Conservation (phyloP, 2,113 vertebrate genomes). For the Anguilla rostrata region DNA sequence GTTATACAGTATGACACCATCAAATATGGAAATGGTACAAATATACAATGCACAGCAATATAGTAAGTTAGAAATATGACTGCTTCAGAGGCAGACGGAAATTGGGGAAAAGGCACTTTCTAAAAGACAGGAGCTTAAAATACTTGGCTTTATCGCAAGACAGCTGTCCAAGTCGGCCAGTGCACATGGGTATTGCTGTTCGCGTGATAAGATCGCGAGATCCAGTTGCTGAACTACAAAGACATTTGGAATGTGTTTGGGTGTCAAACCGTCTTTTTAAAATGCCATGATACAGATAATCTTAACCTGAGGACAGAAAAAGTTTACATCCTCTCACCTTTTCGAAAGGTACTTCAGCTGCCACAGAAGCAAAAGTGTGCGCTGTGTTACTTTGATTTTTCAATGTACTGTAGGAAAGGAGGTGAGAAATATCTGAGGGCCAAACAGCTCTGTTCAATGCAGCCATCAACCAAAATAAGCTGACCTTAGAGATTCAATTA, state of each 20-base stretch:
- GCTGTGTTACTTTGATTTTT: not conserved
- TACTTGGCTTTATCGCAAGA: not conserved
- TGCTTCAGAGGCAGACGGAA: not conserved
- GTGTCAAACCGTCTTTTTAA: not conserved
- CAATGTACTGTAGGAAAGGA: not conserved
- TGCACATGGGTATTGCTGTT: not conserved
- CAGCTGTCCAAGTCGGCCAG: not conserved
- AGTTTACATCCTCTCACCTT: not conserved
- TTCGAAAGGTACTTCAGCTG: not conserved
- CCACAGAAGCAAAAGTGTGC: not conserved
- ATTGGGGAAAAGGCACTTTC: not conserved
- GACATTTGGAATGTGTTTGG: constrained; percentile 7
- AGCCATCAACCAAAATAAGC: not conserved
- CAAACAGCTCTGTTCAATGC: not conserved
- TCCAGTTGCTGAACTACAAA: not conserved
- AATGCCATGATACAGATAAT: not conserved
- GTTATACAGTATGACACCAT: not conserved
- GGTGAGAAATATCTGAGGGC: not conserved
- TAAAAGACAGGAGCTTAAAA: constrained; percentile 5
- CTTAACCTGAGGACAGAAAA: not conserved
- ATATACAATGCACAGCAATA: not conserved
- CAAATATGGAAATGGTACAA: not conserved
- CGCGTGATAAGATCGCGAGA: constrained; percentile 4
- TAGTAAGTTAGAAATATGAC: not conserved
- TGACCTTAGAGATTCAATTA: too few species aligned